These are phyloP conservation scores for Drosophila azteca DNA, from an alignment of 1,140 invertebrate species.

Conservation along the genomic window DNA sequence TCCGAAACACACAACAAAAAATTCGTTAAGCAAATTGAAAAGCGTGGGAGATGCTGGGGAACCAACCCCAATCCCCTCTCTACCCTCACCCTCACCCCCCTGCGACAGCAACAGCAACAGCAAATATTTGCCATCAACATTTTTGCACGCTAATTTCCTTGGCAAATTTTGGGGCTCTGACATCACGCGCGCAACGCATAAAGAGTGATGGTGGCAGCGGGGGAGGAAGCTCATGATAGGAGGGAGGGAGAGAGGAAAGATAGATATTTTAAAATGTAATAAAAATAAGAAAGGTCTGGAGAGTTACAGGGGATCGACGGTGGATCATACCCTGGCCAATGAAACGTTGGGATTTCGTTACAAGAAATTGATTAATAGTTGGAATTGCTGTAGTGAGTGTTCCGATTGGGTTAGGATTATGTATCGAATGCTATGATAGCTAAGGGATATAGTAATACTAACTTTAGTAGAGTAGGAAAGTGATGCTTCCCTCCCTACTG, in stretches of 20 bases:
- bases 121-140: conserved; percentile 81
- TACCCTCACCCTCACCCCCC: background rate
- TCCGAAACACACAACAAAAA: conserved; percentile 21
- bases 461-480: no score
- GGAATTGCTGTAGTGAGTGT: no score
- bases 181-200: conserved; percentile 77
- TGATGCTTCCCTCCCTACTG: no score
- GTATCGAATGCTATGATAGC: no score
- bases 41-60: conserved; percentile 70
- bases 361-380: no score
- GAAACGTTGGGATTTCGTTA: no score
- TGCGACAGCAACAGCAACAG: conserved; percentile 33
- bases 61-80: background rate
- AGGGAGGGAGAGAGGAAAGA: conserved; percentile 13
- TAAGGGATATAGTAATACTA: no score
- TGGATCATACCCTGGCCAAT: no score
- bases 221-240: background rate
- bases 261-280: conserved; percentile 74
- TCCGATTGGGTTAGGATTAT: no score
- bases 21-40: conserved; percentile 75
- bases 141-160: conserved; percentile 79
- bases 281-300: conserved; percentile 3
- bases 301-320: no score
- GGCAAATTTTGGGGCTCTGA: conserved; percentile 70
- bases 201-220: conserved; percentile 20